phyloP scores from a whole-genome alignment of 2,797 vertebrate species.

The Sebastes iracundus region DNA sequence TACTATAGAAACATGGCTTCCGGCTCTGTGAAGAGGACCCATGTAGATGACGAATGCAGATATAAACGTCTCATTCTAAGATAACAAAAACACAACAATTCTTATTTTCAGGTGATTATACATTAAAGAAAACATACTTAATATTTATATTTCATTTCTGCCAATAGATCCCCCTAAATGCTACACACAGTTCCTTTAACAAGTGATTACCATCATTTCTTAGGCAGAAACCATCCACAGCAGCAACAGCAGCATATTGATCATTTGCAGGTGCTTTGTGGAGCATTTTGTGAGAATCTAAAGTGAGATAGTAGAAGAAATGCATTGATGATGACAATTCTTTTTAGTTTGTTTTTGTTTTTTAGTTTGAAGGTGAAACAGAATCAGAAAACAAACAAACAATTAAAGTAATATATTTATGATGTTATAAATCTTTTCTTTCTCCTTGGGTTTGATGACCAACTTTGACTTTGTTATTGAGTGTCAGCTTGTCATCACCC shows the following conservation, averaged over 20 bases:
- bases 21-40: too few relatives aligned
- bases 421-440: neutral
- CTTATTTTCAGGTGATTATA: too few relatives aligned
- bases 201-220: neutral
- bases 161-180: too few relatives aligned
- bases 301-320: neutral
- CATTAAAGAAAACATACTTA: too few relatives aligned
- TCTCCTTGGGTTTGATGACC: neutral
- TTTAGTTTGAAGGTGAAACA: neutral
- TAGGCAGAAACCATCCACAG: neutral
- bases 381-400: neutral
- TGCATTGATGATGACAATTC: neutral
- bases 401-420: neutral
- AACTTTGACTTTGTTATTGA: neutral
- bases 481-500: neutral
- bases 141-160: too few relatives aligned
- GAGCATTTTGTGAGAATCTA: neutral
- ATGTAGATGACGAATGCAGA: too few relatives aligned
- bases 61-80: too few relatives aligned
- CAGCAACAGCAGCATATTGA: constrained; percentile 13
- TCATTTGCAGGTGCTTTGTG: neutral
- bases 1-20: too few relatives aligned
- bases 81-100: too few relatives aligned
- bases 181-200: neutral
- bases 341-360: neutral